Conservation (phyloP, 2,113 vertebrate genomes). For the Malurus cyaneus region DNA sequence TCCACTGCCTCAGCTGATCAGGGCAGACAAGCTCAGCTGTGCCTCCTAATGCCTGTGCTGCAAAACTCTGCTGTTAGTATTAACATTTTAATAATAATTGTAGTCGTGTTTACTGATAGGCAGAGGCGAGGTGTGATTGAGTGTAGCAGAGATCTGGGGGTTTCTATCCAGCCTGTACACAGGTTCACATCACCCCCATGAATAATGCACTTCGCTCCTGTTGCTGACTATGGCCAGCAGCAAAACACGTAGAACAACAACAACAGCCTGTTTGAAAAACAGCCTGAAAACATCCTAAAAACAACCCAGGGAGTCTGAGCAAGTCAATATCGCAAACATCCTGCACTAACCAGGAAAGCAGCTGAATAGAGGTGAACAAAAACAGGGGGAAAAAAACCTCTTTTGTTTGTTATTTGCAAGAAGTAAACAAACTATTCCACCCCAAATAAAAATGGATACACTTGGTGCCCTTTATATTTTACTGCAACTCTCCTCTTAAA, state of each 20-base stretch:
- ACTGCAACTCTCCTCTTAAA: background rate
- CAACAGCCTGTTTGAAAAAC: background rate
- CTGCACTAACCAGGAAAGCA: background rate
- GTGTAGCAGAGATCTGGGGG: background rate
- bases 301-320: background rate
- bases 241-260: background rate
- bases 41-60: constrained; percentile 35
- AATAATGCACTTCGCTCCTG: background rate
- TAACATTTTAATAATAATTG: constrained; percentile 7
- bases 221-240: background rate
- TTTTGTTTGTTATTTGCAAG: background rate
- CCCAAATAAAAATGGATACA: background rate
- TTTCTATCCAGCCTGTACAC: background rate
- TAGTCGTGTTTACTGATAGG: constrained; percentile 22
- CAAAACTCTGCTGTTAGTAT: constrained; percentile 2
- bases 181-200: background rate
- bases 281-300: background rate
- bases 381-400: background rate
- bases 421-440: background rate
- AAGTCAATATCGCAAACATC: background rate
- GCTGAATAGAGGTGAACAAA: background rate
- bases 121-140: background rate
- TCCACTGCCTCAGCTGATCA: background rate
- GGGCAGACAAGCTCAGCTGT: constrained; percentile 5
- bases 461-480: background rate